Conservation (phyloP, 2,888 invertebrate genomes). For the Mylabris sibirica region DNA sequence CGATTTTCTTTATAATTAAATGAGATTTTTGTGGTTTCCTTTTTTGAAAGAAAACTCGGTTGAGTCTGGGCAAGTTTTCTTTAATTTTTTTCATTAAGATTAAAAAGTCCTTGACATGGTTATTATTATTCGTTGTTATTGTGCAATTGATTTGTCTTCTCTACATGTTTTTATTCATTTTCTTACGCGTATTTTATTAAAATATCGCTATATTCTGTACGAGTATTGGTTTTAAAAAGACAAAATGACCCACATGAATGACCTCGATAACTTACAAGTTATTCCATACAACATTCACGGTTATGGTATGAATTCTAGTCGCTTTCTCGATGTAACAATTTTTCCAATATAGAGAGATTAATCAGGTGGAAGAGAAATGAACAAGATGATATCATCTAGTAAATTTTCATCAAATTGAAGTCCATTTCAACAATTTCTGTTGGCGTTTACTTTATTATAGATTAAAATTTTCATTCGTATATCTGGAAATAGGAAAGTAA, state of each 20-base stretch:
- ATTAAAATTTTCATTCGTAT: background rate
- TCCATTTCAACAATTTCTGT: background rate
- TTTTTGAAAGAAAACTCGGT: background rate
- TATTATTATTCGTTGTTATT: constrained; percentile 1
- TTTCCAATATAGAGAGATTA: background rate
- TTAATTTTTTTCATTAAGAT: background rate
- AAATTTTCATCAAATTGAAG: background rate
- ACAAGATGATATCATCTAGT: background rate
- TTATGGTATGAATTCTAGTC: constrained; percentile 3
- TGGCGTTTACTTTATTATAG: background rate
- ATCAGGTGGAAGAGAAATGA: background rate
- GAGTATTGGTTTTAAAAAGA: background rate
- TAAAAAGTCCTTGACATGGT: background rate
- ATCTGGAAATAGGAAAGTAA: background rate
- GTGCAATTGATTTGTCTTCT: background rate
- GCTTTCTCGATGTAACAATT: constrained; percentile 3
- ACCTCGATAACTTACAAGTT: background rate
- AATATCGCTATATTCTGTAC: background rate
- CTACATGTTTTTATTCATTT: background rate
- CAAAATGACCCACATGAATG: constrained; percentile 6
- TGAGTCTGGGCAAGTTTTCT: background rate
- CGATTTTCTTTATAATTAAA: background rate
- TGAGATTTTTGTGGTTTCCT: background rate
- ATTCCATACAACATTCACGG: background rate
- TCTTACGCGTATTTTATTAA: background rate